These are phyloP conservation scores for Valencia hispanica DNA, from an alignment of 2,797 vertebrate genomes.

Conservation along the genomic window DNA sequence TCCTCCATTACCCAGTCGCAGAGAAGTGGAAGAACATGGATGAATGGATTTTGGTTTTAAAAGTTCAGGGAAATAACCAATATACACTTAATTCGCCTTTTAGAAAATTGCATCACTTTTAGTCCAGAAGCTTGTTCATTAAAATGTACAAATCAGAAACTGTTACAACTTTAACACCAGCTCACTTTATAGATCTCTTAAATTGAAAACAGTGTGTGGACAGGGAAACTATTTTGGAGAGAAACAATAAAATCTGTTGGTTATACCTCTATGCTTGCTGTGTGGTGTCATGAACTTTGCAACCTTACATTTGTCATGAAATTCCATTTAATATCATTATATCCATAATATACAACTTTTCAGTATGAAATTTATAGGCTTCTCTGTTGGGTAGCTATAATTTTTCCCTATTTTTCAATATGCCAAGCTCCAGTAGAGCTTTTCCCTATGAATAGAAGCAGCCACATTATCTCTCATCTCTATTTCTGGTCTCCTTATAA, in stretches of 20 bases:
- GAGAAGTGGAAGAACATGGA: too few species aligned
- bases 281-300: neutral
- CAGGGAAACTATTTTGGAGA: neutral
- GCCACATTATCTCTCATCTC: constrained; percentile 63
- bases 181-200: too few species aligned
- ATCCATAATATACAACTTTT: constrained; percentile 61
- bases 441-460: constrained; percentile 68
- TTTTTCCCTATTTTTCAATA: constrained; percentile 58
- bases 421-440: constrained; percentile 50
- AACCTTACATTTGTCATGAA: constrained; percentile 15
- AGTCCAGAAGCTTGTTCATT: too few species aligned
- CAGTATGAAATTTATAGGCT: constrained; percentile 38
- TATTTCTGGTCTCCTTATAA: constrained; percentile 68
- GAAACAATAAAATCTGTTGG: neutral
- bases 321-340: constrained; percentile 45
- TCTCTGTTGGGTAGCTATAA: constrained; percentile 62
- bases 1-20: too few species aligned
- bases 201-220: neutral
- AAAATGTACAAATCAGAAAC: too few species aligned
- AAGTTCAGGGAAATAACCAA: too few species aligned
- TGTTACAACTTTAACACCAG: too few species aligned
- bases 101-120: too few species aligned
- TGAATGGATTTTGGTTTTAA: too few species aligned
- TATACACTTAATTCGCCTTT: too few species aligned
- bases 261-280: neutral